These are phyloP conservation scores for Quadriops clusia DNA, from an alignment of 2,888 invertebrate genomes.

Conservation along the genomic window DNA sequence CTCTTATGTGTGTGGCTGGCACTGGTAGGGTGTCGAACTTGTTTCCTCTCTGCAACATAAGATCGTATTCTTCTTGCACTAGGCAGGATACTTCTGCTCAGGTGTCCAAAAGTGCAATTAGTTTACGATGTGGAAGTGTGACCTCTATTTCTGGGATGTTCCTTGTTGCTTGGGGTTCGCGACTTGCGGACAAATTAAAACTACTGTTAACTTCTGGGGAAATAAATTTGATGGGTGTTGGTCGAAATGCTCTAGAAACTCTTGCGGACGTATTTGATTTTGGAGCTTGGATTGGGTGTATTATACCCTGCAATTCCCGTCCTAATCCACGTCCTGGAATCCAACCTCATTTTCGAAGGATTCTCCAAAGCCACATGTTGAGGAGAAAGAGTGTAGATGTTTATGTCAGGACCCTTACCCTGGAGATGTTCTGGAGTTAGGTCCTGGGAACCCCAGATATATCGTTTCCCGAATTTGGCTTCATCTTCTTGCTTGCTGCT, in stretches of 20 bases:
- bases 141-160: not conserved
- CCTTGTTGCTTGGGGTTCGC: not conserved
- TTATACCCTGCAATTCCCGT: not conserved
- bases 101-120: constrained; percentile 13
- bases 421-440: too few species aligned
- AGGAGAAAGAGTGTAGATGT: not conserved
- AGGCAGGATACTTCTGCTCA: constrained; percentile 16
- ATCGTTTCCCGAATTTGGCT: too few species aligned
- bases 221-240: too few species aligned
- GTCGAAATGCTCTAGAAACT: too few species aligned
- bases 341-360: too few species aligned
- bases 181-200: too few species aligned
- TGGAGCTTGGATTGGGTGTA: not conserved
- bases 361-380: too few species aligned
- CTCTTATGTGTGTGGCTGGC: constrained; percentile 9
- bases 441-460: too few species aligned
- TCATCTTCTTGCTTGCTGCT: too few species aligned
- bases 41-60: constrained; percentile 2
- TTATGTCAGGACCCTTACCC: too few species aligned
- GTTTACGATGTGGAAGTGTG: not conserved
- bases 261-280: not conserved
- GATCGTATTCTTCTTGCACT: constrained; percentile 9
- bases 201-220: too few species aligned
- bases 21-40: constrained; percentile 16
- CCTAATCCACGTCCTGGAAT: not conserved